phyloP scores from a whole-genome alignment of 2,113 vertebrate species.

The Cranoglanis bouderius region DNA sequence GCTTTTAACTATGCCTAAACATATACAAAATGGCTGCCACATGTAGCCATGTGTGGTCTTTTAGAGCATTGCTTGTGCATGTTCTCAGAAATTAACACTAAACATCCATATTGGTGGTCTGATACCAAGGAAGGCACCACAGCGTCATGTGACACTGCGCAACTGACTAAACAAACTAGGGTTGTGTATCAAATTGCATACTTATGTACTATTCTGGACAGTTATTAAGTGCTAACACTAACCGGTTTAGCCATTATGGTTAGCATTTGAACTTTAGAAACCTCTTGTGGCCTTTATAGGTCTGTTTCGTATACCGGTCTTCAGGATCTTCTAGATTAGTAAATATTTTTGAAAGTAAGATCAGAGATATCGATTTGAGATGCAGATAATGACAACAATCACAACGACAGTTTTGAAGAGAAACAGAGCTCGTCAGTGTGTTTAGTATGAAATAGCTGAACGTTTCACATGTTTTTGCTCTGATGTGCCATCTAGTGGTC shows the following conservation, averaged over 20 bases:
- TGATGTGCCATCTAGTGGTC: background rate
- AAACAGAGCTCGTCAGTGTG: background rate
- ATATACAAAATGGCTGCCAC: background rate
- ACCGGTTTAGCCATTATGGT: background rate
- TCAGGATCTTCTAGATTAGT: too few relatives aligned
- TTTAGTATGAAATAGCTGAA: background rate
- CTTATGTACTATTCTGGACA: background rate
- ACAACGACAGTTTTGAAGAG: background rate
- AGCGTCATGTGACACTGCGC: background rate
- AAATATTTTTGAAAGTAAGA: too few relatives aligned
- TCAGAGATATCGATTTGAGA: too few relatives aligned
- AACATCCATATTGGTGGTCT: background rate
- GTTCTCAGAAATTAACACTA: background rate
- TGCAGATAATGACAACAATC: too few relatives aligned
- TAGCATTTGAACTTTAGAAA: background rate
- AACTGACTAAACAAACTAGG: background rate
- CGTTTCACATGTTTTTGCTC: background rate
- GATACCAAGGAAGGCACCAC: background rate
- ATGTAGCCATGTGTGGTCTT: background rate
- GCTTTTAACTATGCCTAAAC: background rate
- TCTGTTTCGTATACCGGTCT: background rate
- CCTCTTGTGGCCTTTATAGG: background rate
- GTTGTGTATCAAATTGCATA: background rate
- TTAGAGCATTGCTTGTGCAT: background rate
- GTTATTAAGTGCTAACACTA: background rate